Conservation (phyloP, 1,140 invertebrate species). For the Bombus difficillimus region DNA sequence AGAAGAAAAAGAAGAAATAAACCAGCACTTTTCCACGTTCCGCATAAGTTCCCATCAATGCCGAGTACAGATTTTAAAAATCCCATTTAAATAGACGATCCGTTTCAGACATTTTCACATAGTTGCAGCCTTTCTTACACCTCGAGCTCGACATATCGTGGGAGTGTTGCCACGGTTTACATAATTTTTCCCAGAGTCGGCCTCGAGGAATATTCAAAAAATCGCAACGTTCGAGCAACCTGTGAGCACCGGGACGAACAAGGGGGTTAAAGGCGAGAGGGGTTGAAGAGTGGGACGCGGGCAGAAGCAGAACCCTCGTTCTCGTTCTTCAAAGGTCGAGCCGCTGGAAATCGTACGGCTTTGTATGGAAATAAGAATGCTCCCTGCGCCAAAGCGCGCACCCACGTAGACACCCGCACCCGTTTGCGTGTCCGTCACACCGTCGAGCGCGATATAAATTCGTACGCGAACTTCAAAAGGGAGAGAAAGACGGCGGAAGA, state of each 20-base stretch:
- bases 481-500: conserved; percentile 30
- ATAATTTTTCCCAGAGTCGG: conserved; percentile 78
- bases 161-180: conserved; percentile 75
- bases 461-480: conserved; percentile 71
- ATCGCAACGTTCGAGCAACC: conserved; percentile 77
- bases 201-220: conserved; percentile 64
- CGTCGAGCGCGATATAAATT: conserved; percentile 56
- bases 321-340: conserved; percentile 72
- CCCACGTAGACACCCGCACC: conserved; percentile 30
- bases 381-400: conserved; percentile 57
- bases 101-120: conserved; percentile 8
- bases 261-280: background rate
- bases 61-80: background rate
- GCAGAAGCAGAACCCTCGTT: conserved; percentile 50
- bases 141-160: conserved; percentile 52
- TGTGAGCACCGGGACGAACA: conserved; percentile 39
- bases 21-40: conserved; percentile 28
- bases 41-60: background rate
- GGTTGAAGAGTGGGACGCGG: background rate
- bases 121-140: conserved; percentile 34
- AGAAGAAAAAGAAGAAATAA: background rate
- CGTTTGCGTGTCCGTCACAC: conserved; percentile 46
- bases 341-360: conserved; percentile 71
- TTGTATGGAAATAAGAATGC: conserved; percentile 77
- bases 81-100: conserved; percentile 8